A percentile compares a stretch with the other conserved stretches of the same genome.
phyloP scores from a whole-genome alignment of 2,113 vertebrate species.

The Scopus umbretta region DNA sequence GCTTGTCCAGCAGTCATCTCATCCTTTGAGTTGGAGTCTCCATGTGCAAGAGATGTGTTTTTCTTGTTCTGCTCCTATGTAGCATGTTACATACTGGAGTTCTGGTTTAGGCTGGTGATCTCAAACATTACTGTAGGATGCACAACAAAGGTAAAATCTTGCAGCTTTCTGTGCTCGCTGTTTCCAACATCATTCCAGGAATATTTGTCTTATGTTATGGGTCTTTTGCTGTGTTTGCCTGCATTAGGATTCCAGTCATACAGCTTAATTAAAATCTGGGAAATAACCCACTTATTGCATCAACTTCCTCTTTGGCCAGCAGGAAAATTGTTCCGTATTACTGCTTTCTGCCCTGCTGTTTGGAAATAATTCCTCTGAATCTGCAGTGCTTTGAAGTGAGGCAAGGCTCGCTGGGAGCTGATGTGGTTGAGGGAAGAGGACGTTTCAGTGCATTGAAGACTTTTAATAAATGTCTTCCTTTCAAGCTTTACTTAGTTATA shows the following conservation, averaged over 20 bases:
- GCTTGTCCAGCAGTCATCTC: background rate
- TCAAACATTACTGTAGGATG: background rate
- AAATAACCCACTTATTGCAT: background rate
- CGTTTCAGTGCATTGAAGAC: background rate
- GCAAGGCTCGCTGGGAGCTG: background rate
- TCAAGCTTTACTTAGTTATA: background rate
- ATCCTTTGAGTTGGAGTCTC: background rate
- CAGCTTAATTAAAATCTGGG: constrained; percentile 12
- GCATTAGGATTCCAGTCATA: background rate
- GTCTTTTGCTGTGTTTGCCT: background rate
- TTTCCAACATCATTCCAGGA: background rate
- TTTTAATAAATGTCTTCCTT: background rate
- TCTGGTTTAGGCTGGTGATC: background rate
- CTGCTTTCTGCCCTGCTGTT: background rate
- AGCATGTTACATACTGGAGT: background rate
- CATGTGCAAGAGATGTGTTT: background rate
- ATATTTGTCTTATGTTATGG: background rate
- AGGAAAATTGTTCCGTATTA: background rate
- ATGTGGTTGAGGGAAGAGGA: background rate
- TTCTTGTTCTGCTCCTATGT: background rate
- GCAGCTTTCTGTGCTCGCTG: background rate
- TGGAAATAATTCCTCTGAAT: background rate
- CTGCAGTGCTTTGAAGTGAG: constrained; percentile 24
- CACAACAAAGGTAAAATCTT: background rate
- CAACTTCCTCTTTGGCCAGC: background rate